Conservation (phyloP, 1,140 invertebrate species). For the Cydia pomonella region DNA sequence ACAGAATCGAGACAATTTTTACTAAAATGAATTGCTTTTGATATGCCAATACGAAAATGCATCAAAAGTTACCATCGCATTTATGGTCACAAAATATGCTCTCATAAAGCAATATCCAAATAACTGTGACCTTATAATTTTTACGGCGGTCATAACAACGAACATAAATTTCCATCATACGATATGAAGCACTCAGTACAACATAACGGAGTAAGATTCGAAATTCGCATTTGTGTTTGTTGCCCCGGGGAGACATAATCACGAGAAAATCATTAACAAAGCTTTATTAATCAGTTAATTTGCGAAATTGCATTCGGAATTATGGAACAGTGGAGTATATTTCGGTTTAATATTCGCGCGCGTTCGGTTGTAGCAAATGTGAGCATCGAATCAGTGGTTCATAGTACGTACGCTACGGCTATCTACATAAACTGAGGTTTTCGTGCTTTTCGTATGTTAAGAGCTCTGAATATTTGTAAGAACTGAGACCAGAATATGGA, state of each 20-base stretch:
- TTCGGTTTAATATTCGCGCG: conserved; percentile 41
- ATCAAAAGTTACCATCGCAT: conserved; percentile 19
- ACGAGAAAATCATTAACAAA: conserved; percentile 29
- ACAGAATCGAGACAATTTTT: neutral
- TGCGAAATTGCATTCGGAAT: conserved; percentile 46
- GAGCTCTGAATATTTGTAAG: no score
- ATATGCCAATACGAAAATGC: conserved; percentile 27
- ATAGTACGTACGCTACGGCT: neutral
- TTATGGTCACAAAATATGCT: conserved; percentile 15
- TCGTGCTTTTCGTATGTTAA: no score
- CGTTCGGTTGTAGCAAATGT: conserved; percentile 46
- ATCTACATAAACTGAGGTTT: neutral
- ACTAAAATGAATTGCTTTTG: neutral
- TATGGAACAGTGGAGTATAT: conserved; percentile 36
- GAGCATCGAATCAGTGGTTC: conserved; percentile 12
- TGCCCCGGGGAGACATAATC: neutral
- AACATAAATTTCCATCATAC: conserved; percentile 18
- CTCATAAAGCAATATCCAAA: conserved; percentile 28
- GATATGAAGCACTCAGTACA: conserved; percentile 14
- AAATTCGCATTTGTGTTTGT: conserved; percentile 1
- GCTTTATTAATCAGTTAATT: conserved; percentile 44
- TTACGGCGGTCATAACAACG: conserved; percentile 2
- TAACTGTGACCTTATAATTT: conserved; percentile 33
- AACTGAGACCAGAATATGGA: no score
- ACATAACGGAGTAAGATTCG: conserved; percentile 6